These are phyloP conservation scores for Serrognathus titanus DNA, from an alignment of 2,888 invertebrate species.

Conservation along the genomic window DNA sequence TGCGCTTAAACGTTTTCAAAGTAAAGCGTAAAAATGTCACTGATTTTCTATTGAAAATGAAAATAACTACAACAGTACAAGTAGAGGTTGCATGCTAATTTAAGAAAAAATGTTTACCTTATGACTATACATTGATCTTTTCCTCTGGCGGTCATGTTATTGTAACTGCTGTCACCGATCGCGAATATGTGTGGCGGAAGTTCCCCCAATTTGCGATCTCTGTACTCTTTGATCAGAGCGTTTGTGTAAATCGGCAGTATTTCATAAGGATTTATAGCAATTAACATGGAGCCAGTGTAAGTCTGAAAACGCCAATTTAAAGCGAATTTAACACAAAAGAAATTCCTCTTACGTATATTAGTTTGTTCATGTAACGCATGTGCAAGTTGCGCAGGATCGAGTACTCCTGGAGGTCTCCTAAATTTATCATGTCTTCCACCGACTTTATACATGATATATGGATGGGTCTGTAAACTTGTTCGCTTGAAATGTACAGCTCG, in stretches of 20 bases:
- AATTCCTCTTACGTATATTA: constrained; percentile 78
- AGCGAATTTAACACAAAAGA: background rate
- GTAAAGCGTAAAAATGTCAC: too few relatives aligned
- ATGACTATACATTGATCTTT: constrained; percentile 93
- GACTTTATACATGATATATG: constrained; percentile 75
- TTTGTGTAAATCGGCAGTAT: constrained; percentile 91
- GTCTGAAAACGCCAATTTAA: constrained; percentile 61
- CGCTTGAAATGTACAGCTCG: constrained; percentile 59
- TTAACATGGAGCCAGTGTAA: constrained; percentile 90
- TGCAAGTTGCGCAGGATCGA: constrained; percentile 89
- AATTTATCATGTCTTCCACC: constrained; percentile 93
- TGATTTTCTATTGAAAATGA: too few relatives aligned
- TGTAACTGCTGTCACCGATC: constrained; percentile 88
- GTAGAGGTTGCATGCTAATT: background rate
- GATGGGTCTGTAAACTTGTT: constrained; percentile 68
- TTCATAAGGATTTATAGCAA: constrained; percentile 94
- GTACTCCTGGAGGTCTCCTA: constrained; percentile 92
- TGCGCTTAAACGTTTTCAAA: too few relatives aligned
- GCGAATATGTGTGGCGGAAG: constrained; percentile 94
- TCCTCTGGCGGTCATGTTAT: constrained; percentile 69
- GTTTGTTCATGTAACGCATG: constrained; percentile 79
- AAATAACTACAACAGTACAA: background rate
- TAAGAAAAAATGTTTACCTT: constrained; percentile 55
- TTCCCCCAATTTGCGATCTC: constrained; percentile 78
- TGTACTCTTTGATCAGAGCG: constrained; percentile 80